Conservation (phyloP, 2,888 invertebrate genomes). For the Drosophila paracracens region DNA sequence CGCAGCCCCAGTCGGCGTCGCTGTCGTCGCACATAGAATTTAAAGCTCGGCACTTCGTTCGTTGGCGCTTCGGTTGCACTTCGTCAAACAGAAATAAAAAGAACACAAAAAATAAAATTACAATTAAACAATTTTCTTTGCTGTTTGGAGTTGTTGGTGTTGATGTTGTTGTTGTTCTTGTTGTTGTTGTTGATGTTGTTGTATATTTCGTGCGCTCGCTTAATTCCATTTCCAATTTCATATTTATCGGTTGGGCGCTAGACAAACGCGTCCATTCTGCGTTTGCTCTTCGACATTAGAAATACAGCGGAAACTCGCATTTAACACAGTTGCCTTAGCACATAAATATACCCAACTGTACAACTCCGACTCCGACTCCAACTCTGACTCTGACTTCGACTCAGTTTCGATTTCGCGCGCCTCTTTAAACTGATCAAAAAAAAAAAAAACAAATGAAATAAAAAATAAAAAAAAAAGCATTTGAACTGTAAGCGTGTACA, state of each 20-base stretch:
- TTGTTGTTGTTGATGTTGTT: slow-evolving; percentile 27
- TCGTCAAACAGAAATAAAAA: slow-evolving; percentile 29
- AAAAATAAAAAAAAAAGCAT: slow-evolving; percentile 49
- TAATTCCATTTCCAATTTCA: slow-evolving; percentile 69
- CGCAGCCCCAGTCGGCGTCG: neutral
- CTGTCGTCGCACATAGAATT: slow-evolving; percentile 23
- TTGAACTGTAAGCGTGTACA: slow-evolving; percentile 52
- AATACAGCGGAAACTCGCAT: slow-evolving; percentile 27
- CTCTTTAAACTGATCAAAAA: slow-evolving; percentile 34
- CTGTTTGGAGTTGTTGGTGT: slow-evolving; percentile 25
- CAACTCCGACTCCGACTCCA: neutral
- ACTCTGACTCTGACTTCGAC: slow-evolving; percentile 12
- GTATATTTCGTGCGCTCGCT: slow-evolving; percentile 38
- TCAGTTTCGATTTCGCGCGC: slow-evolving; percentile 46
- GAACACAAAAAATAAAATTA: slow-evolving; percentile 28
- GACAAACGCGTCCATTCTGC: slow-evolving; percentile 79
- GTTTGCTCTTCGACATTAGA: slow-evolving; percentile 63
- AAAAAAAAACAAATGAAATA: slow-evolving; percentile 1
- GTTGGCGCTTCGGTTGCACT: slow-evolving; percentile 51
- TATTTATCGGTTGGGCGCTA: slow-evolving; percentile 79
- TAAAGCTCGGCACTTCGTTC: slow-evolving; percentile 57
- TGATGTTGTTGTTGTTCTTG: slow-evolving; percentile 10
- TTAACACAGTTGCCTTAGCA: slow-evolving; percentile 2
- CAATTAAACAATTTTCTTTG: slow-evolving; percentile 66
- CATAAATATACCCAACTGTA: neutral